Base-by-base conservation (phyloP, 92 coral and sea anemone species). In the Scolanthus callimorphus region DNA sequence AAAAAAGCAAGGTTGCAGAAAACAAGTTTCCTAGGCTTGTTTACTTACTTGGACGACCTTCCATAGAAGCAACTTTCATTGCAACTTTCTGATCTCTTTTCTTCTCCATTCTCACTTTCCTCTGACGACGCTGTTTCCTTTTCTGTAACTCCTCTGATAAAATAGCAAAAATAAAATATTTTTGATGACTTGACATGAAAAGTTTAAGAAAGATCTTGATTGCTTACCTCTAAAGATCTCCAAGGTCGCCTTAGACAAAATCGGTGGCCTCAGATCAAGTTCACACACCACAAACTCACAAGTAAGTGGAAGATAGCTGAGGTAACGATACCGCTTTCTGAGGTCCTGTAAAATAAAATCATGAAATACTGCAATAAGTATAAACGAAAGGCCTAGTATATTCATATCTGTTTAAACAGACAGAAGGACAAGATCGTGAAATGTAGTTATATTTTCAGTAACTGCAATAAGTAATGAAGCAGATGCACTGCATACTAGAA, bases 281-380 rank as follows among this genome's bases (percentile, higher is more conserved):
- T 91, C 97, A 79, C 91, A 86, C 41, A 91, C 79, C 66, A 77
- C 95, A 75, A 91, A 91, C 73, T 91, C 91, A 59, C 97, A 91
- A 17, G 95, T 91, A 39, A 91, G 64, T 27, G 97, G 97, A 17
- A 91, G 75, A 62, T 91, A 94, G 51, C 90, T 57, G 21, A 91
- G 79, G 62, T 83, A 87, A 20, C 95, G 97, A 45, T 70, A 91
- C 26, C 89, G 95, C 20, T 83, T 75, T 22, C 97, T 89, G 31
- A 81, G 67, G 4, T 80, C 95, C 97, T 91, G 73, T 3, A 31
- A 21, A 55, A 26, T 55, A 23, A 46, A 21, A 49, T 1, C 25
- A 44, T 28, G 50, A 0, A 22, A 6, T 20, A 28, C 4, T 31
- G 22, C 15, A 15, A 31, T 2, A 11, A 39, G 15, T 9, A 17